A percentile compares a stretch with the other conserved stretches of the same genome.
These are phyloP conservation scores for Notarius quadriscutis DNA, from an alignment of 2,113 vertebrate species.

Conservation along the genomic window DNA sequence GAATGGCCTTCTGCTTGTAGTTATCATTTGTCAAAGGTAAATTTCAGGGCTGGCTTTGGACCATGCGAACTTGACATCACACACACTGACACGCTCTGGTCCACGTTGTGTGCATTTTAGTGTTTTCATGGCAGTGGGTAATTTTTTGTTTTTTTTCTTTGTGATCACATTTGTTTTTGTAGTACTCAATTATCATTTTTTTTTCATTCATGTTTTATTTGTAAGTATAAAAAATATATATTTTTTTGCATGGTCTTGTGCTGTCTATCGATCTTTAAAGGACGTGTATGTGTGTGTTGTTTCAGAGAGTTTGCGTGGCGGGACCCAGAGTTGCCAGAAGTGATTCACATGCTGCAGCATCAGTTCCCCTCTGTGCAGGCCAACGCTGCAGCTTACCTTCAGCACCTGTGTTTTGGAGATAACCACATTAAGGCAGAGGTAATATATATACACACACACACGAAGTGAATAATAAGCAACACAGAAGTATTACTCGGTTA, in stretches of 20 bases:
- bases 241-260: too few relatives aligned
- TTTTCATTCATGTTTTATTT: background rate
- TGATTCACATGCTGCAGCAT: conserved; percentile 82
- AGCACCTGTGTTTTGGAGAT: conserved; percentile 95
- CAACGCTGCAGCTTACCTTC: conserved; percentile 93
- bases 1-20: conserved; percentile 13
- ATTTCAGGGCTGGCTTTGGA: background rate
- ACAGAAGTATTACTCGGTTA: background rate
- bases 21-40: background rate
- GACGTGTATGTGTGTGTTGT: conserved; percentile 8
- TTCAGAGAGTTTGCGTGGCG: conserved; percentile 95
- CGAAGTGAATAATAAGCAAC: conserved; percentile 5
- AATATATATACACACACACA: background rate
- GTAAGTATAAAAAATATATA: background rate
- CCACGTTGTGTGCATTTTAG: background rate
- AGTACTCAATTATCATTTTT: background rate
- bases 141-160: background rate
- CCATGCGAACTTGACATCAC: background rate
- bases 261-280: background rate
- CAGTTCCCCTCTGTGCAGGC: conserved; percentile 75
- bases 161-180: background rate
- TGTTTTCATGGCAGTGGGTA: background rate
- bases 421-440: conserved; percentile 92
- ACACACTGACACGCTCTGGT: background rate
- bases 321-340: conserved; percentile 90